Evolutionary conservation across 2,888 invertebrate species (phyloP).

Genomic region (Phlogophora meticulosa): DNA sequence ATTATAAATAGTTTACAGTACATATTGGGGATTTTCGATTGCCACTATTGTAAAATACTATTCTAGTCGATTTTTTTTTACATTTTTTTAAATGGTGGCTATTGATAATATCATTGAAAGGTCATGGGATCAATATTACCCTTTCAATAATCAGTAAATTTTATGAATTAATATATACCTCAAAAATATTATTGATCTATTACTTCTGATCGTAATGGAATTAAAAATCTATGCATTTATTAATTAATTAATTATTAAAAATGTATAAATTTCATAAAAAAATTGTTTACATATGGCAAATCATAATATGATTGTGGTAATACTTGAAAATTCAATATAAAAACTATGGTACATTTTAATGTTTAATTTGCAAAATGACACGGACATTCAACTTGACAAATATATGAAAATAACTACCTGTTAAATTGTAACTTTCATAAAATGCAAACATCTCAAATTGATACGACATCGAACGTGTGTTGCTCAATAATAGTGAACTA

Average conservation of each 20-base stretch:
- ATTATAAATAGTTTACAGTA: constrained; percentile 33
- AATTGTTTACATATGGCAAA: constrained; percentile 56
- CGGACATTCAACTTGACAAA: constrained; percentile 60
- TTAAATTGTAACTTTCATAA: constrained; percentile 21
- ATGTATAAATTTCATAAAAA: constrained; percentile 61
- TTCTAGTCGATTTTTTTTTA: constrained; percentile 42
- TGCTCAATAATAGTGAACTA: background rate
- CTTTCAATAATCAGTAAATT: constrained; percentile 42
- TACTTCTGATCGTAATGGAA: constrained; percentile 53
- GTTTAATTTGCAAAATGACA: constrained; percentile 63
- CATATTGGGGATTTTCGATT: constrained; percentile 29
- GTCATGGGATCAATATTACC: constrained; percentile 42
- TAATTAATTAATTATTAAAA: constrained; percentile 53
- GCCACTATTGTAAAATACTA: constrained; percentile 37
- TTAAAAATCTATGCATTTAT: constrained; percentile 51
- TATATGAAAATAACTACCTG: constrained; percentile 37
- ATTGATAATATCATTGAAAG: constrained; percentile 38
- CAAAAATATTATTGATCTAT: constrained; percentile 58
- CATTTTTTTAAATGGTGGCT: constrained; percentile 28
- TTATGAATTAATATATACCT: constrained; percentile 54
- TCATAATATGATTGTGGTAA: constrained; percentile 46
- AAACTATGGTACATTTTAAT: constrained; percentile 58
- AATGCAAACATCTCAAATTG: constrained; percentile 17
- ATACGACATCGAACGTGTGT: background rate
- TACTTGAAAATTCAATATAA: constrained; percentile 55